phyloP scores from a whole-genome alignment of 1,140 invertebrate species.

The Drosophila serrata region DNA sequence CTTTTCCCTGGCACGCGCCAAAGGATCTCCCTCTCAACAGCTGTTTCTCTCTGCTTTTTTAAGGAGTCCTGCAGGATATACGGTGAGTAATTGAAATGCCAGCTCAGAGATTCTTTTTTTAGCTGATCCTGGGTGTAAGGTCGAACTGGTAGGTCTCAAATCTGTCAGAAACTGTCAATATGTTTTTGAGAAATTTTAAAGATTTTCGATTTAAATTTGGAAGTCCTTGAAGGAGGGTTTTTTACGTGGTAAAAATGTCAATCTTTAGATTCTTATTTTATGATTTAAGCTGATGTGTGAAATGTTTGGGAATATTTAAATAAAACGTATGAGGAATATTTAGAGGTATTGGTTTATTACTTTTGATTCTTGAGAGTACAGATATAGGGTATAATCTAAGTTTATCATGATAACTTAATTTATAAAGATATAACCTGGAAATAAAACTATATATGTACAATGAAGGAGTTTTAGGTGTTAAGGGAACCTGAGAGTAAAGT shows the following conservation, averaged over 20 bases:
- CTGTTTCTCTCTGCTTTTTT: slow-evolving; percentile 27
- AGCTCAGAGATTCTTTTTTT: slow-evolving; percentile 41
- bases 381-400: too few species aligned
- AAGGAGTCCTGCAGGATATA: slow-evolving; percentile 32
- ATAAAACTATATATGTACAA: too few species aligned
- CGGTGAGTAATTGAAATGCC: slow-evolving; percentile 27
- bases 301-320: background rate
- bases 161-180: slow-evolving; percentile 42
- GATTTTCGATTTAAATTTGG: slow-evolving; percentile 5
- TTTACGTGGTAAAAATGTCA: background rate
- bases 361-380: background rate
- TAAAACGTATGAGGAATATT: background rate
- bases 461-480: too few species aligned
- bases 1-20: slow-evolving; percentile 69
- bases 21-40: slow-evolving; percentile 40
- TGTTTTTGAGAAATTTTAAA: slow-evolving; percentile 23
- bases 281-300: background rate
- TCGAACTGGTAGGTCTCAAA: slow-evolving; percentile 21
- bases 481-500: too few species aligned
- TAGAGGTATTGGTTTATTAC: background rate
- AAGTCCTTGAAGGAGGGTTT: background rate
- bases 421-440: too few species aligned
- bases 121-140: slow-evolving; percentile 16
- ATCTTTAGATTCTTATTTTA: background rate
- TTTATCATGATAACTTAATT: too few species aligned